A percentile compares a stretch with the other conserved stretches of the same genome.
Evolutionary conservation across 2,888 invertebrate genomes (phyloP).

Genomic region (Caenorhabditis sp.): DNA sequence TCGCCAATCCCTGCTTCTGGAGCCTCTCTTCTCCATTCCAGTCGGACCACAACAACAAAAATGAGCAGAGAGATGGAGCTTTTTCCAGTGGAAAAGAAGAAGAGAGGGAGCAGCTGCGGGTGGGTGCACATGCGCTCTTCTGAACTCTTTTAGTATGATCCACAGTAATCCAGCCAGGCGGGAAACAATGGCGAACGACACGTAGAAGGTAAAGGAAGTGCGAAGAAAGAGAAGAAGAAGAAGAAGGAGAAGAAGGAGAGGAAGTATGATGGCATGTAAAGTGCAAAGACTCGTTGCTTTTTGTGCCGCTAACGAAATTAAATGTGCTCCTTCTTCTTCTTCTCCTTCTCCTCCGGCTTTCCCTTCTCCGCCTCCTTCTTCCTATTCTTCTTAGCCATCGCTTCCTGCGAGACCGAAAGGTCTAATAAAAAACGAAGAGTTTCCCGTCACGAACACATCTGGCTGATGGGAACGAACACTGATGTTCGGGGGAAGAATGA

Average conservation of each 20-base stretch:
- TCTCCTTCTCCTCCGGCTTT: conserved; percentile 9
- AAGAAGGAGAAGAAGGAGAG: conserved; percentile 13
- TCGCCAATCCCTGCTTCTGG: no score
- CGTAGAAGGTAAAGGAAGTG: conserved; percentile 8
- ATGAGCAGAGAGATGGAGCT: no score
- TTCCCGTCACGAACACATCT: conserved; percentile 20
- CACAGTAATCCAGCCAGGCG: no score
- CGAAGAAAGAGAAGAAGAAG: conserved; percentile 6
- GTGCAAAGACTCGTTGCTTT: conserved; percentile 51
- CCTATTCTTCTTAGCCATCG: conserved; percentile 4
- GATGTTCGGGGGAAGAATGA: neutral
- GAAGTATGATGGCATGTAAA: conserved; percentile 53
- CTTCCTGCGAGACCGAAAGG: neutral
- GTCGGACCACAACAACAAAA: no score
- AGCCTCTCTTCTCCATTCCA: no score
- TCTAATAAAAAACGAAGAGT: conserved; percentile 13
- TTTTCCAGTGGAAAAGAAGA: no score
- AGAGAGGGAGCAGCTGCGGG: no score
- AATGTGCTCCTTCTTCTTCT: conserved; percentile 37
- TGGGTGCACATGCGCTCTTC: no score
- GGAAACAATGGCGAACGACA: neutral
- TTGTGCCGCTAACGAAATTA: conserved; percentile 51
- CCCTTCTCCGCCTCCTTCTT: conserved; percentile 7
- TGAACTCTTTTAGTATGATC: no score
- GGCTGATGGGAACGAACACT: conserved; percentile 13